Conservation (phyloP, 2,888 invertebrate species). For the Drosophila bunnanda region DNA sequence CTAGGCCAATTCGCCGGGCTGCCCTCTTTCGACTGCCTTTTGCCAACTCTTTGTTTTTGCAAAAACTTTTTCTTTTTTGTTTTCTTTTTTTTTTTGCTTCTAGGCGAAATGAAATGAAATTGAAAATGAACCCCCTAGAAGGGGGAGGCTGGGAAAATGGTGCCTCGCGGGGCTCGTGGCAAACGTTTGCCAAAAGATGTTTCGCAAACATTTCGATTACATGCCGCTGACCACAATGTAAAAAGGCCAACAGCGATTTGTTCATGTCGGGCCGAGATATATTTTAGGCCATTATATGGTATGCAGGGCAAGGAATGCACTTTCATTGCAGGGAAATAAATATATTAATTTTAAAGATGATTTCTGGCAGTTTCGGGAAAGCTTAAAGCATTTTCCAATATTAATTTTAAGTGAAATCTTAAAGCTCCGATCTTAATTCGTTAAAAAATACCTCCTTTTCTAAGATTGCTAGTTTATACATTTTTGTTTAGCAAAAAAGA, state of each 20-base stretch:
- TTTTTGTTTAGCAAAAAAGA: too few species aligned
- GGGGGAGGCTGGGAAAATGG: background rate
- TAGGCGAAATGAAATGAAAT: constrained; percentile 61
- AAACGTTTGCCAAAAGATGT: constrained; percentile 59
- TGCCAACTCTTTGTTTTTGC: constrained; percentile 19
- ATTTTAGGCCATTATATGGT: background rate
- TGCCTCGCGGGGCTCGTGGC: constrained; percentile 69
- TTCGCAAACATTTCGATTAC: constrained; percentile 66
- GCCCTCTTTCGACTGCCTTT: constrained; percentile 26
- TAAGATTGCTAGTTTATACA: too few species aligned
- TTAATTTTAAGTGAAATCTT: background rate
- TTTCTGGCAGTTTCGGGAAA: too few species aligned
- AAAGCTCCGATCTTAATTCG: background rate
- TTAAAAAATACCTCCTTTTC: background rate
- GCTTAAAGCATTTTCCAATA: background rate
- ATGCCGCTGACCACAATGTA: constrained; percentile 41
- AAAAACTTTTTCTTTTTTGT: background rate
- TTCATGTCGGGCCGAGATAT: constrained; percentile 14
- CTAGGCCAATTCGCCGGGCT: constrained; percentile 67
- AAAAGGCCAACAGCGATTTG: constrained; percentile 12
- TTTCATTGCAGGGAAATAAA: background rate
- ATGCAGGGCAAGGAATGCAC: background rate
- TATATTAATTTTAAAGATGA: background rate
- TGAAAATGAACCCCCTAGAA: constrained; percentile 53
- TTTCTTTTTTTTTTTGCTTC: constrained; percentile 29